phyloP scores from a whole-genome alignment of 2,797 vertebrate species.

The Momotus momota region DNA sequence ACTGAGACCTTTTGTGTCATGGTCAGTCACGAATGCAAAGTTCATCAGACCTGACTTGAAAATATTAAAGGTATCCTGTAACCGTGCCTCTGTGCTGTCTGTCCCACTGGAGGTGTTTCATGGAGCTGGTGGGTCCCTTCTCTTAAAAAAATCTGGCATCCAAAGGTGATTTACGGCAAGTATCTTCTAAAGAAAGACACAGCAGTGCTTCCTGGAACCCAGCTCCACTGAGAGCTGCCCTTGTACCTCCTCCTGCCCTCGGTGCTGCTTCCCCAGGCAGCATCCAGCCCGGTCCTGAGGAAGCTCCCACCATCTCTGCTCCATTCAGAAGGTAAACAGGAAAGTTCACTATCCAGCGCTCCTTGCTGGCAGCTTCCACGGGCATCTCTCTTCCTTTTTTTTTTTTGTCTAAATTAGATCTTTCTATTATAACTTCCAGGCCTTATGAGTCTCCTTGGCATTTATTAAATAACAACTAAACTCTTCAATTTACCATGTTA shows the following conservation, averaged over 20 bases:
- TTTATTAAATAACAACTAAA: conserved; percentile 70
- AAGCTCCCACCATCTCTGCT: not conserved
- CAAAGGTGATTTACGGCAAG: not conserved
- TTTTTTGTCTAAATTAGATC: conserved; percentile 47
- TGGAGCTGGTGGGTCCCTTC: not conserved
- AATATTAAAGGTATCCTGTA: not conserved
- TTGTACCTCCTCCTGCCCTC: not conserved
- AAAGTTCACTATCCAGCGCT: not conserved
- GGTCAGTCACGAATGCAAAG: not conserved
- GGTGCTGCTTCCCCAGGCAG: not conserved
- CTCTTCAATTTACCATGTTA: conserved; percentile 41
- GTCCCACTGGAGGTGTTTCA: not conserved
- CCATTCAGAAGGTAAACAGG: not conserved
- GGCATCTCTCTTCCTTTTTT: not conserved
- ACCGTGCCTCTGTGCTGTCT: not conserved
- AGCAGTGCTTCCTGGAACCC: not conserved
- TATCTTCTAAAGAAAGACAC: not conserved
- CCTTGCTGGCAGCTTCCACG: conserved; percentile 5
- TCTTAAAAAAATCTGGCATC: not conserved
- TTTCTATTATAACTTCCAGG: conserved; percentile 54
- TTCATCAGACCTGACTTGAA: not conserved
- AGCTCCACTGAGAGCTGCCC: not conserved
- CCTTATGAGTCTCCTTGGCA: conserved; percentile 60
- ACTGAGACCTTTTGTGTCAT: not conserved
- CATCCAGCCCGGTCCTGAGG: not conserved